Evolutionary conservation across 2,888 invertebrate genomes (phyloP), one percentile per base, ranked within the genome.

Genomic region (Erebia aethiops): DNA sequence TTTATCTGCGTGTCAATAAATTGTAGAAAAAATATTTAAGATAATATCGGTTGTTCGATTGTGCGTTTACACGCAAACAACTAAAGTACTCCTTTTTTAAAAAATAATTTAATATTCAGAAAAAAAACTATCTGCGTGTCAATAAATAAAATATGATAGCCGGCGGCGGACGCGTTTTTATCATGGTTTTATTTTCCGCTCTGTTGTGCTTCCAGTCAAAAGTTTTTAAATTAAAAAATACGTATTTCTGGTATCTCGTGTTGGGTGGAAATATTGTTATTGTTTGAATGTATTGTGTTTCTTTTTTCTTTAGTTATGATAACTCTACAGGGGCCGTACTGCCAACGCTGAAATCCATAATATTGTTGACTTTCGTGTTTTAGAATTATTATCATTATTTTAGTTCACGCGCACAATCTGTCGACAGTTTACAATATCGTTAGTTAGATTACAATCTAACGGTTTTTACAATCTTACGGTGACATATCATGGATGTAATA

Each of bases 131-230:
- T 66, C 66, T 66, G 14, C 8, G 18, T 57, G 54, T 57, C 56
- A 57, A 66, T 66, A 66, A 66, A 66, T 66, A 66, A 56, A 54
- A 41, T 57, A 57, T 43, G 46, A 46, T 57, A 8, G 14, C 35
- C 52, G 66, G 18, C 41, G 52, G 35, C 52, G 54, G 62, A 49
- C 21, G 21, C 21, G 14, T 62, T 46, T 61, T 62, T 62, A 62
- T 62, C 62, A 14, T 49, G 62, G 26, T 21, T 62, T 54, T 52
- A 64, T 64, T 64, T 64, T 64, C 64, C 64, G 64, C 54, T 64
- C 54, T 54, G 54, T 13, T 41, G 52, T 16, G 41, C n/a, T 54
- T 54, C 64, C 64, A 41, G 35, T 54, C 41, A 54, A 46, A 49
- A 62, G 14, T 13, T 54, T 64, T 64, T 35, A 64, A 64, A 41